Percentiles rank a stretch among this genome's conserved stretches.
Evolutionary conservation across 2,113 vertebrate genomes (phyloP).

Genomic region (Entosphenus tridentatus): DNA sequence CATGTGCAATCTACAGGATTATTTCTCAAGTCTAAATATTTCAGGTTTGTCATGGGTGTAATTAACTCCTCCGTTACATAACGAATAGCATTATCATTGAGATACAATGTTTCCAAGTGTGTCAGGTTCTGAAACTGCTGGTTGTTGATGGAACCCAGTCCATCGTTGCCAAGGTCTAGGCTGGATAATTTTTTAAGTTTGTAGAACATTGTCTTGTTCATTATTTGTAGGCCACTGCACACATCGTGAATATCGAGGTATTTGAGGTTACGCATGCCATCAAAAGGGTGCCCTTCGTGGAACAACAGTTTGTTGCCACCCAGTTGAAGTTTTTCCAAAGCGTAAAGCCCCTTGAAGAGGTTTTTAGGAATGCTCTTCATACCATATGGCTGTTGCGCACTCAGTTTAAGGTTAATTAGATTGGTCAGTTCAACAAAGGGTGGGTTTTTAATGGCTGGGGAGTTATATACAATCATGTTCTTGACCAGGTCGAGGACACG

Average conservation of each 20-base stretch:
- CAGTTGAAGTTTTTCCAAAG: conserved; percentile 7
- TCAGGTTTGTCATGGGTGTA: neutral
- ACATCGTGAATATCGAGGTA: conserved; percentile 8
- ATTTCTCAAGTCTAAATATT: conserved; percentile 6
- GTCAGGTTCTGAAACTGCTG: conserved; percentile 8
- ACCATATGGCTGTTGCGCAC: conserved; percentile 4
- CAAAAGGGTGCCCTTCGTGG: conserved; percentile 3
- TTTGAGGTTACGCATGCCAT: neutral
- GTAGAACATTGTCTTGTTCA: conserved; percentile 8
- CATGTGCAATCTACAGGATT: conserved; percentile 10
- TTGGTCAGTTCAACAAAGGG: conserved; percentile 5
- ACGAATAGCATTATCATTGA: conserved; percentile 10
- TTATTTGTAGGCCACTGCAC: conserved; percentile 2
- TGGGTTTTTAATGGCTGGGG: neutral
- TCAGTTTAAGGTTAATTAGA: conserved; percentile 9
- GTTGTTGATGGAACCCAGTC: conserved; percentile 4
- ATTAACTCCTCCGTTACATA: neutral
- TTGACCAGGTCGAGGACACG: conserved; percentile 10
- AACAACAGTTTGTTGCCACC: conserved; percentile 9
- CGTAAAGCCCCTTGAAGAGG: conserved; percentile 7
- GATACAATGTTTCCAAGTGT: conserved; percentile 2
- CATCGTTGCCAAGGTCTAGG: conserved; percentile 9
- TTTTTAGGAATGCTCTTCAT: conserved; percentile 6
- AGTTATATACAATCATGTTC: conserved; percentile 8
- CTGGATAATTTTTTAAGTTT: conserved; percentile 6